Evolutionary conservation across 2,113 vertebrate species (phyloP), one percentile per base, ranked within the genome.

Genomic region (Lanius collurio): DNA sequence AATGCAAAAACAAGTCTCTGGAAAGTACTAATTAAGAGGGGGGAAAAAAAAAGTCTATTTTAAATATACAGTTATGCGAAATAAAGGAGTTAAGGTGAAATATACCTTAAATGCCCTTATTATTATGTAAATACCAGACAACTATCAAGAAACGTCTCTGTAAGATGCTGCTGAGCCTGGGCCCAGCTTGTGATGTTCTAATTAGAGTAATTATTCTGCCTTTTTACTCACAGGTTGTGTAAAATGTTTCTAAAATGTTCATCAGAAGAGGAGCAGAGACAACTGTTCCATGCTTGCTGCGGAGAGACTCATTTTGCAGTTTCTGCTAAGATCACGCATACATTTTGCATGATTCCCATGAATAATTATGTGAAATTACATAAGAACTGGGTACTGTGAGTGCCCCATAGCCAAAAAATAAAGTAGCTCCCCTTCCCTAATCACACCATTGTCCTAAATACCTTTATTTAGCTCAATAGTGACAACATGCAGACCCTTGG

Each of bases 201-300:
- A 83, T 87, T 93, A 59, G 35, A 77, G 67, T 49, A 74, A 95
- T 91, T 87, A 90, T 46, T 89, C 49, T 73, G 46, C 37, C 37
- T 87, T 94, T 89, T 83, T 55, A 63, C 33, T 85, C 76, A 87
- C 10, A 30, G 44, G 44, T 87, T 87, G 50, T 1, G 1, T 63
- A 75, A 95, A 89, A 69, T 65, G 11, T 78, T 94, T 93, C 70
- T 23, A 78, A 94, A 96, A 44, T 22, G 37, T 56, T 85, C 39
- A 31, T 63, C n/a, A 80, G 49, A 63, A 82, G 13, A 90, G 80
- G 35, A 85, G 50, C 65, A 92, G 39, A 63, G 64, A n/a, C 37
- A 11, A 11, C 26, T 44, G 27, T 70, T 28, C 44, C 42, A 53
- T 28, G 37, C 13, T 47, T 80, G 28, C 90, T 44, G 27, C 2